Conservation (phyloP, 53 echinoderm and acorn worm species). For the Echinometra lucunter region DNA sequence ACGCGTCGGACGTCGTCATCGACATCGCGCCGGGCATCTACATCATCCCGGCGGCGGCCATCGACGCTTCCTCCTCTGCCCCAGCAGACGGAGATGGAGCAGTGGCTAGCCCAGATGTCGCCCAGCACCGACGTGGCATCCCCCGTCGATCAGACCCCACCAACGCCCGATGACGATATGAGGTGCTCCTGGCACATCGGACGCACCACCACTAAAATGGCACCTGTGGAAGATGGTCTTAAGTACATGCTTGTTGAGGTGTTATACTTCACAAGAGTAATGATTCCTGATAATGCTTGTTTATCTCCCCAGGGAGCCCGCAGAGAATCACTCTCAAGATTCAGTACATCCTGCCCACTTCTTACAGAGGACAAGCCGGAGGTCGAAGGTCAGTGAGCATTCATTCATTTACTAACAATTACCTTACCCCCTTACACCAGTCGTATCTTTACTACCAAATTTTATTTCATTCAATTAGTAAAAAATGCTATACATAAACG, state of each 20-base stretch:
- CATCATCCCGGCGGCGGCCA: slow-evolving; percentile 42
- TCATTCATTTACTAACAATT: background rate
- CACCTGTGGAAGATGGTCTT: slow-evolving; percentile 66
- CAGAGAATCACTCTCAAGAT: slow-evolving; percentile 92
- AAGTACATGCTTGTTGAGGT: slow-evolving; percentile 70
- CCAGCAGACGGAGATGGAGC: slow-evolving; percentile 64
- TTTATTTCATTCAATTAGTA: background rate
- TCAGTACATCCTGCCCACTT: slow-evolving; percentile 95
- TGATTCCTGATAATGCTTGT: slow-evolving; percentile 63
- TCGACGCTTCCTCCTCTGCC: slow-evolving; percentile 69
- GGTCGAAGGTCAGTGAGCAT: slow-evolving; percentile 63
- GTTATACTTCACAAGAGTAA: slow-evolving; percentile 63
- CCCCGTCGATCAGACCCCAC: background rate
- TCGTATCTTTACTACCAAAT: background rate
- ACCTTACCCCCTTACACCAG: background rate
- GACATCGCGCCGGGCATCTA: slow-evolving; percentile 36
- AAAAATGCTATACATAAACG: background rate
- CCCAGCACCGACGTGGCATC: slow-evolving; percentile 32
- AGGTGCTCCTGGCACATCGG: slow-evolving; percentile 58
- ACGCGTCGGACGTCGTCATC: slow-evolving; percentile 30
- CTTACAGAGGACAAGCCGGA: slow-evolving; percentile 84
- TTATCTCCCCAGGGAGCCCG: slow-evolving; percentile 83
- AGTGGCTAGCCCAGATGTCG: slow-evolving; percentile 63
- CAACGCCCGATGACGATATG: slow-evolving; percentile 39
- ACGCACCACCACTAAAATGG: slow-evolving; percentile 56